Evolutionary conservation across 2,113 vertebrate genomes (phyloP), one percentile per base, ranked within the genome.

Genomic region (Dendropsophus ebraccatus): DNA sequence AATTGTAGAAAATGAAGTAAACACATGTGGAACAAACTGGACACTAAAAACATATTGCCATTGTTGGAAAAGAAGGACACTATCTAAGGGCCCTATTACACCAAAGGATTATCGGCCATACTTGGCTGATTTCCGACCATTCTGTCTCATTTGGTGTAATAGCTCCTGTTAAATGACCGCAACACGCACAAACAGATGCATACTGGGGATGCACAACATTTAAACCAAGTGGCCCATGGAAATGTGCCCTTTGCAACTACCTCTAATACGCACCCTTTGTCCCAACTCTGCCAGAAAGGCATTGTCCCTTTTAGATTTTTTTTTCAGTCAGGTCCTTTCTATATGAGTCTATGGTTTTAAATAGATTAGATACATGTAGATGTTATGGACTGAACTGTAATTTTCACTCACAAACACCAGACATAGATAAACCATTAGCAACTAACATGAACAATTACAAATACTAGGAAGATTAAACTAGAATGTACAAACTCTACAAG

Each of bases 1-100:
- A 74, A n/a, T 37, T 70, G 32, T 19, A 70, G 19, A 41, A 23
- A 41, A 23, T 70, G 9, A 70, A 4, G 7, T 37, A 41, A 41
- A 41, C 35, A 21, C 14, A n/a, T 4, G 13, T 41, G 35, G 32
- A 70, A 41, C 19, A 67, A 19, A 35, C 62, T 67, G 30, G 25
- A 17, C 0, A 17, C 21, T 11, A 3, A 23, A 70, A 65, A 30
- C 28, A 70, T 69, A 69, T 69, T 21, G 32, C 8, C 8, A 37
- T 69, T 35, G 23, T 37, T 19, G 32, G 65, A 35, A 35, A 0
- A 37, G 1, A 16, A 32, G 30, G 17, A 2, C 5, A 0, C 6
- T 0, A 8, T 9, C 2, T 1, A n/a, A 60, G 1, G 10, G 8
- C 9, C 11, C 25, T 1, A 1, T n/a, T n/a, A n/a, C n/a, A n/a